Evolutionary conservation across 2,888 invertebrate genomes (phyloP).

Genomic region (Luperina nickerlii): DNA sequence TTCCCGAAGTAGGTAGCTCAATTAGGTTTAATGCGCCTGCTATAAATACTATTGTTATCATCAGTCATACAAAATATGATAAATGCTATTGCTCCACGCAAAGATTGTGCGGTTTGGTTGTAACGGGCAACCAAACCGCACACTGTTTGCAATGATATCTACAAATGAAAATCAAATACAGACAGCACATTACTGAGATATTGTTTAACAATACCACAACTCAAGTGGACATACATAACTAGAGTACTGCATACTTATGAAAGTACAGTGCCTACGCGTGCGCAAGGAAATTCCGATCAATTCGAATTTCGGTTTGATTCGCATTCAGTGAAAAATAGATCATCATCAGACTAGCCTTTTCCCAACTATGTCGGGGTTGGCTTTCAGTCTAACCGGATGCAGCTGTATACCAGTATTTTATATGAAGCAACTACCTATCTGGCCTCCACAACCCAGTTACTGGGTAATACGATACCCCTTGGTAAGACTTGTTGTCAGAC

Average conservation of each 20-base stretch:
- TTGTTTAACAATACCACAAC: not conserved
- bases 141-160: not conserved
- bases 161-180: slow-evolving; percentile 21
- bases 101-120: not conserved
- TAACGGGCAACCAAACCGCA: too few relatives aligned
- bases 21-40: not conserved
- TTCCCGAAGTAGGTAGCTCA: not conserved
- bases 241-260: not conserved
- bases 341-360: too few relatives aligned
- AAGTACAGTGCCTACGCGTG: not conserved
- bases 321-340: not conserved
- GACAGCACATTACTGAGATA: not conserved
- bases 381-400: too few relatives aligned
- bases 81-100: not conserved
- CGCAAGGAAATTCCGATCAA: not conserved
- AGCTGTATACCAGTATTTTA: too few relatives aligned
- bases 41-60: not conserved
- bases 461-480: not conserved
- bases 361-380: too few relatives aligned
- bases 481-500: not conserved
- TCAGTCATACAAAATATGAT: too few relatives aligned
- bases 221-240: not conserved
- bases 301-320: not conserved
- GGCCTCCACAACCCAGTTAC: too few relatives aligned
- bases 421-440: too few relatives aligned